Percentiles rank a stretch among this genome's conserved stretches.
These are phyloP conservation scores for Ligdia adustata DNA, from an alignment of 2,888 invertebrate genomes.

Conservation along the genomic window DNA sequence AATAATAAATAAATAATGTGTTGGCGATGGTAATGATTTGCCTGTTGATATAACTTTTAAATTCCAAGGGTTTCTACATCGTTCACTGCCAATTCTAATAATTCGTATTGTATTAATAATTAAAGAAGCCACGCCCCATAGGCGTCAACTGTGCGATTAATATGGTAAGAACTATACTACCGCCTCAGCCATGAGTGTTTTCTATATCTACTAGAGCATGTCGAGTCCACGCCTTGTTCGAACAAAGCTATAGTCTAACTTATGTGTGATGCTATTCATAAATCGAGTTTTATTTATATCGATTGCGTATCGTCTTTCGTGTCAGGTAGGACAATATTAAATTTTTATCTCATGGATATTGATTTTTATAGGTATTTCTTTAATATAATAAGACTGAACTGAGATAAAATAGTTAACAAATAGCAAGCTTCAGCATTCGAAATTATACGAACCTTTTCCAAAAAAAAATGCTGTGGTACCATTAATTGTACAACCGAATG, in stretches of 20 bases:
- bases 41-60: slow-evolving; percentile 9
- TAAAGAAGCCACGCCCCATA: slow-evolving; percentile 69
- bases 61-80: slow-evolving; percentile 50
- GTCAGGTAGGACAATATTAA: no score
- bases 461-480: no score
- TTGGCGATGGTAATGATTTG: no score
- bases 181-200: slow-evolving; percentile 64
- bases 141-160: slow-evolving; percentile 79
- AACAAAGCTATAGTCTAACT: slow-evolving; percentile 21
- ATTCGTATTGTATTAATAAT: slow-evolving; percentile 79
- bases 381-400: no score
- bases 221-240: slow-evolving; percentile 56
- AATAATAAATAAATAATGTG: no score
- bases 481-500: no score
- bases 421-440: no score
- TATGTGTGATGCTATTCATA: slow-evolving; percentile 54
- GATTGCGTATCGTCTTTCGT: slow-evolving; percentile 56
- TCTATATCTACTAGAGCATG: slow-evolving; percentile 51
- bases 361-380: no score
- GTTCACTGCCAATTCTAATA: slow-evolving; percentile 68
- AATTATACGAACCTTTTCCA: no score
- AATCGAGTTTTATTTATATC: slow-evolving; percentile 61
- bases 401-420: no score
- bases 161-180: slow-evolving; percentile 65
- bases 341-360: no score